Evolutionary conservation across 2,888 invertebrate genomes (phyloP).

Genomic region (Stenotaenia linearis): DNA sequence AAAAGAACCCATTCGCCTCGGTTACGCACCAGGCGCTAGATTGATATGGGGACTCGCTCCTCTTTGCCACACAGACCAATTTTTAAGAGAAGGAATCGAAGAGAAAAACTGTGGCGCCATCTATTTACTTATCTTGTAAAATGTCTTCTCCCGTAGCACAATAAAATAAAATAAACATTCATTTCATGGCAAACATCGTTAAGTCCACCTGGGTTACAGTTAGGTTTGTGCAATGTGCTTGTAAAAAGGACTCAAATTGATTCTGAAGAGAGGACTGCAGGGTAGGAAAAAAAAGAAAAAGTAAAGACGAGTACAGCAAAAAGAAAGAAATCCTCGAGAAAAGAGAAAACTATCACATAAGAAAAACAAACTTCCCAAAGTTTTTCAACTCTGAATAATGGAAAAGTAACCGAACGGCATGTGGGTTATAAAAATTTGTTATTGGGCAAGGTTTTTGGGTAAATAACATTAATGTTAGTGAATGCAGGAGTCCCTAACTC

Average conservation of each 20-base stretch:
- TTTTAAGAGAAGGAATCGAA: not conserved
- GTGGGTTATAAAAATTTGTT: not conserved
- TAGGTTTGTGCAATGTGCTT: not conserved
- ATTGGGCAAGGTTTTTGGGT: not conserved
- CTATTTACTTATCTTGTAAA: not conserved
- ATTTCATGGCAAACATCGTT: not conserved
- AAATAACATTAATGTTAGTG: not conserved
- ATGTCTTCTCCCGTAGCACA: not conserved
- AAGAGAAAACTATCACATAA: too few relatives aligned
- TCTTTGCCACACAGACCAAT: not conserved
- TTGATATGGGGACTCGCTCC: not conserved
- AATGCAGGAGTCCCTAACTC: not conserved
- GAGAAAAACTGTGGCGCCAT: not conserved
- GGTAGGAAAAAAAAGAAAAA: not conserved
- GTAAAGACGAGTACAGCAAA: not conserved
- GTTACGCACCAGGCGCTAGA: not conserved
- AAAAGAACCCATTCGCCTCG: slow-evolving; percentile 26
- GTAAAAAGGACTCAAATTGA: not conserved
- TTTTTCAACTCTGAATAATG: not conserved
- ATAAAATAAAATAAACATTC: not conserved
- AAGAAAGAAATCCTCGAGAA: not conserved
- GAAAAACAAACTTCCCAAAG: not conserved
- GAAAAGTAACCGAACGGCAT: not conserved
- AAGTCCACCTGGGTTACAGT: not conserved
- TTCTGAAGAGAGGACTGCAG: not conserved